Base-by-base conservation (phyloP, 2,113 vertebrate genomes). In the Gallinago paraguaiae region DNA sequence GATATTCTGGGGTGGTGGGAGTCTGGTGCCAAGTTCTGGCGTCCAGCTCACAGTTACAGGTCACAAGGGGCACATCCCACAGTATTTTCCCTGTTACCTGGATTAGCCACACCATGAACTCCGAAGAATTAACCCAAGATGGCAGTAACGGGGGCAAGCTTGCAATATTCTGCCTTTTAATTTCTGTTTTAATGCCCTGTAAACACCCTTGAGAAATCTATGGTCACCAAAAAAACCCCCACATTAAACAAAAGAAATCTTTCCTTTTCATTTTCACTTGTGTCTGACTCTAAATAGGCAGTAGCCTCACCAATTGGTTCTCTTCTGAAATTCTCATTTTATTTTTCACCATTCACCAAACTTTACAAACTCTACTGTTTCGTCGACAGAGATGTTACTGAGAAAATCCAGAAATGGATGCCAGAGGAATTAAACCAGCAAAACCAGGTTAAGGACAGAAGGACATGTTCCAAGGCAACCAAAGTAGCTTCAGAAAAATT, bases 101-200 rank as follows among this genome's bases (percentile, higher is more conserved):
- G 57, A 72, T 90, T 82, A 90, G 31, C 41, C 23, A 68, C 20
- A 76, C 56, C 6, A 4, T 27, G 43, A 82, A 82, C 39, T 46
- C 33, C 8, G 2, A 92, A 90, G 50, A 85, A 78, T 69, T 80
- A 80, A 59, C 7, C n/a, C 35, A 80, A 80, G 28, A 35, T 11
- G 16, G 19, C 8, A 68, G 39, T 0, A 2, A 6, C 3, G 2
- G 8, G 17, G 22, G 5, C 24, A 9, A 3, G 19, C 27, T 10
- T 4, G 5, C 63, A 45, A 69, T 75, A 68, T 16, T 93, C 51
- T 86, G 27, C 20, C 54, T 82, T 82, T 82, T 22, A 57, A 82
- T 35, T 9, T 14, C 2, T 37, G 8, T 50, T 93, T 77, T 41
- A 90, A 86, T 33, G 22, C 9, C 79, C 41, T 37, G 4, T 37